Evolutionary conservation across 2,113 vertebrate species (phyloP), one percentile per base, ranked within the genome.

Genomic region (Clarias magur): DNA sequence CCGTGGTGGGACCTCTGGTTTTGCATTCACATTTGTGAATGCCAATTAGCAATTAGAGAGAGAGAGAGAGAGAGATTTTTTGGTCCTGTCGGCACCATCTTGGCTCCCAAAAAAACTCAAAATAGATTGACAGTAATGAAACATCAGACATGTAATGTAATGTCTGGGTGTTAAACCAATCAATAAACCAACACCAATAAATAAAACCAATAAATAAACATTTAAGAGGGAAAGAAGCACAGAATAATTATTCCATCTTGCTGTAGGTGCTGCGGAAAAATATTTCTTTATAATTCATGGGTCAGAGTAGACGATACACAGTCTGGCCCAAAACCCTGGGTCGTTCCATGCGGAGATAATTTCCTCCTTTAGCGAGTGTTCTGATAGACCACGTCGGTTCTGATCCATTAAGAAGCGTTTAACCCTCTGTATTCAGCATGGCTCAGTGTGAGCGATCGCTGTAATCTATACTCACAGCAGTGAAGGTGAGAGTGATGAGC

Each of bases 401-500:
- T 34, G 30, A 34, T 34, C 30, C 30, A 34, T 34, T 34, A 34
- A 34, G 30, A 34, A 1, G 30, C 30, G 30, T 34, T 34, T 34
- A 34, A 34, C 30, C 30, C 2, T 34, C 30, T 34, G 30, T 34
- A 34, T 34, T 34, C 30, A 34, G 30, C 30, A 2, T 2, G 30
- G 30, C 30, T 34, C 30, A 34, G 30, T 34, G 1, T 48, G 42
- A 48, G 42, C 42, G 42, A 6, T 5, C 6, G 42, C 42, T 48
- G 42, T 48, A 48, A 48, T 8, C 48, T 48, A 48, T 48, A 96
- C 97, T 96, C 95, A 99, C 98, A 83, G 96, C 96, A 85, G 98
- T 96, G 60, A 94, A 96, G 1, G 96, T 95, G 90, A 99, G 93
- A 23, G 97, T 96, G 56, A 96, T 96, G 84, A 99, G 92, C 78